Conservation (phyloP, 2,888 invertebrate genomes). For the Amphiduros pacificus region DNA sequence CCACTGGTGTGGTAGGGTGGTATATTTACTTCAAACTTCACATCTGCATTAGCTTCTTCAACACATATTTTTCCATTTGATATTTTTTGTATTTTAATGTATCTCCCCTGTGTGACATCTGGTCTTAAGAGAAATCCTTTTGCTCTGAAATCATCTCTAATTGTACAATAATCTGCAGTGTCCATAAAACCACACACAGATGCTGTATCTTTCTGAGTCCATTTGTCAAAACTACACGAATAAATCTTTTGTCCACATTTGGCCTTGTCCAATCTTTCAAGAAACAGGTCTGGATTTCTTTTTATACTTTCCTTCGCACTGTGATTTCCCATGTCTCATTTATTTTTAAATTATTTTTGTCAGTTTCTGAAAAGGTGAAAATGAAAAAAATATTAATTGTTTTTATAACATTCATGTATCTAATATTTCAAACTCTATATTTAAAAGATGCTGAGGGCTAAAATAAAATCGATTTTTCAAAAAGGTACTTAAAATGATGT, state of each 20-base stretch:
- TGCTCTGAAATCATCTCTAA: slow-evolving; percentile 4
- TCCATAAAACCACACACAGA: slow-evolving; percentile 4
- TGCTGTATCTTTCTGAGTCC: not conserved
- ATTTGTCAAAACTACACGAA: slow-evolving; percentile 12
- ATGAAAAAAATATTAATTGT: not conserved
- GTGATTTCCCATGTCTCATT: not conserved
- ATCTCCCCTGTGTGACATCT: slow-evolving; percentile 37
- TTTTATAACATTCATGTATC: too few species aligned
- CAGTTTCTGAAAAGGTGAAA: not conserved
- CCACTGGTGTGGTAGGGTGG: slow-evolving; percentile 13
- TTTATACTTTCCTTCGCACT: not conserved
- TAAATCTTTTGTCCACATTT: not conserved
- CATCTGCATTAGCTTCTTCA: not conserved
- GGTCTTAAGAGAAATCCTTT: slow-evolving; percentile 35
- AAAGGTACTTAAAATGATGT: too few species aligned
- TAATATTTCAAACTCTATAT: too few species aligned
- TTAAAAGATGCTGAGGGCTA: too few species aligned
- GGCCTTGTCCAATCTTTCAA: not conserved
- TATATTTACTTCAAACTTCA: slow-evolving; percentile 1
- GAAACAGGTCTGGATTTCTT: not conserved
- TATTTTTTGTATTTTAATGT: slow-evolving; percentile 17
- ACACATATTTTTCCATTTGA: not conserved
- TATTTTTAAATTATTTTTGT: not conserved
- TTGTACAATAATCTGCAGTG: slow-evolving; percentile 2
- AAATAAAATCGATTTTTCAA: too few species aligned